Base-by-base conservation (phyloP, 2,797 vertebrate species). In the Acestrorhynchus altus region DNA sequence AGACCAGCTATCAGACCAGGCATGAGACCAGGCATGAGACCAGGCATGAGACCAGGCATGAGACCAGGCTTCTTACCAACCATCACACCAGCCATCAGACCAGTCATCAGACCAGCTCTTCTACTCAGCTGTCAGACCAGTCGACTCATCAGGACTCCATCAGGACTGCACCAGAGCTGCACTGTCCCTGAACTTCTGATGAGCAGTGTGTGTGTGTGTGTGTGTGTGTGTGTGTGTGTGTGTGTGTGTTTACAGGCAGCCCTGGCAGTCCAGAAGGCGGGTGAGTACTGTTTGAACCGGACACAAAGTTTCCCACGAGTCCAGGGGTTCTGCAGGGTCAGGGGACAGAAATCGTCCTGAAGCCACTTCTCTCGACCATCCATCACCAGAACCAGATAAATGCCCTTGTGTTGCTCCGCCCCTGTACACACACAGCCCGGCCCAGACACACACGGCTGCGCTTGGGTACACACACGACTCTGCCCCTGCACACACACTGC, bases 241-340 rank as follows among this genome's bases (percentile, higher is more conserved):
- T 93, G 77, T 96, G 95, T 0, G 94, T 95, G n/a, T n/a, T n/a
- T n/a, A n/a, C n/a, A n/a, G 76, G 95, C 96, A 2, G 95, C 95
- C 0, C 92, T 91, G 80, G 94, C 59, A 96, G 93, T n/a, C n/a
- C n/a, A n/a, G n/a, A n/a, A n/a, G 0, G 94, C 90, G 61, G 95
- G 95, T 3, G 95, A 96, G 0, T 94, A 95, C 84, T 96, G 96
- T 87, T 95, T 96, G 81, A 96, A 93, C 56, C 96, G 94, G 18
- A 98, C 92, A 0, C 91, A 96, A 73, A 98, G 94, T 83, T 84
- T 94, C 0, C 95, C 96, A 52, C 94, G 87, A 0, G 92, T 94
- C 93, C 85, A 92, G 12, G 92, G 90, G 52, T 89, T 94, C 39
- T 95, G 95, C 0, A 98, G 94, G 72, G 95, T 90, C 83, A 97